A percentile compares a stretch with the other conserved stretches of the same genome.
Conservation (phyloP, 1,140 invertebrate species). For the Drosophila kohkoa region DNA sequence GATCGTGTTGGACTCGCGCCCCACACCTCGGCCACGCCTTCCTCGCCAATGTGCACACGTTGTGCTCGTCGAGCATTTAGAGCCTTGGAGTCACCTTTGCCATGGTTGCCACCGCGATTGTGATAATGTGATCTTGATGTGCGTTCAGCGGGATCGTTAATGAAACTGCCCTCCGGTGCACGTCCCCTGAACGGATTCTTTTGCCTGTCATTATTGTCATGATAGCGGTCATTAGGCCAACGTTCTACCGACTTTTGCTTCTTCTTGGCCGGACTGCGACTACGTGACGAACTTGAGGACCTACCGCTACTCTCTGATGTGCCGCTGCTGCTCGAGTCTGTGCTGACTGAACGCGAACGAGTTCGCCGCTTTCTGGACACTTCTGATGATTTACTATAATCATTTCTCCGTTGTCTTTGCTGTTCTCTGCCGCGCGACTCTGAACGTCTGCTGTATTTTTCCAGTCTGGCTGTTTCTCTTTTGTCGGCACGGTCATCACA, state of each 20-base stretch:
- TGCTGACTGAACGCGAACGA: conserved; percentile 38
- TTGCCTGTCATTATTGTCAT: conserved; percentile 62
- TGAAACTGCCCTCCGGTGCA: conserved; percentile 60
- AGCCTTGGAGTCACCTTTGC: conserved; percentile 83
- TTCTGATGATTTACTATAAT: neutral
- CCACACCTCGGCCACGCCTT: conserved; percentile 89
- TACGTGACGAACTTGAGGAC: conserved; percentile 28
- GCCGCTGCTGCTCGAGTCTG: conserved; percentile 28
- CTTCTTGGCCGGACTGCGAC: conserved; percentile 25
- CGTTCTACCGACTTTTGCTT: conserved; percentile 65
- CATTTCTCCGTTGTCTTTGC: conserved; percentile 25
- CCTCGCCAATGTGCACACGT: conserved; percentile 89
- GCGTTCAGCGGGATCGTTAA: conserved; percentile 63
- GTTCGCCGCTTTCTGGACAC: conserved; percentile 23
- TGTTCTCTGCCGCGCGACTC: conserved; percentile 37
- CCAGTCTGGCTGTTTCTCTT: conserved; percentile 15
- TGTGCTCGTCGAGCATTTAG: conserved; percentile 89
- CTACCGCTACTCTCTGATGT: conserved; percentile 43
- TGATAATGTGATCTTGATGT: conserved; percentile 32
- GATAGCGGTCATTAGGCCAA: conserved; percentile 84
- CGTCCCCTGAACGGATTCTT: conserved; percentile 70
- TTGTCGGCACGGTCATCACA: conserved; percentile 28
- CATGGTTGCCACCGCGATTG: conserved; percentile 39
- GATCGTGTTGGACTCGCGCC: conserved; percentile 88
- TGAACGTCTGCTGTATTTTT: conserved; percentile 11